Evolutionary conservation across 2,888 invertebrate genomes (phyloP), one percentile per base, ranked within the genome.

Genomic region (Cistogaster globosa): DNA sequence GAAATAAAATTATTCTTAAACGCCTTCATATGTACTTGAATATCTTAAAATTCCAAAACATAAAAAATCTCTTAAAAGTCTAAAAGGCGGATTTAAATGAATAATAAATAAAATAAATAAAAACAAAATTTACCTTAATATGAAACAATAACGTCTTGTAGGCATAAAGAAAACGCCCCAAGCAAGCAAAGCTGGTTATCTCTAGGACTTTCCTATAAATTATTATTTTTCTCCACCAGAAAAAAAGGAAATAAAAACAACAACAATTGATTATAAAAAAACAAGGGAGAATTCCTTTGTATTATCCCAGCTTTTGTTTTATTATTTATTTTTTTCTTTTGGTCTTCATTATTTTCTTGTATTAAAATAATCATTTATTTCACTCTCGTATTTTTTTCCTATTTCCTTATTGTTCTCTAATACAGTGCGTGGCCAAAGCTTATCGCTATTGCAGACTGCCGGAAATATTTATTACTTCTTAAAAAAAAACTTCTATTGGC

Each of bases 401-500:
- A 9, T 14, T 20, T 3, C n/a, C n/a, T 48, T 0, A 42, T 14
- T 16, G n/a, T n/a, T 14, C 18, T 76, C 5, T 16, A 45, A 45
- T 53, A 11, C 74, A 58, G 42, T 12, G 8, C 3, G 3, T 65
- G 8, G 26, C 12, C 1, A 20, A 18, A n/a, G n/a, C 32, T 32
- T 58, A 36, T 65, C 32, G 45, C 36, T 36, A 12, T 57, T 63
- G 55, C 58, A 26, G 75, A 14, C 36, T 65, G 86, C 65, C 87
- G 87, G 87, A 87, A 87, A 84, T 86, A 86, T 88, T 88, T 87
- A 89, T 87, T 88, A 87, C 83, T 79, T 86, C 87, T 88, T 88
- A 86, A 86, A 88, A 86, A 88, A 83, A 78, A 62, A 86, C 74
- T 71, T 69, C 85, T 83, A 78, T 82, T 63, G 57, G 18, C 63